Evolutionary conservation across 1,140 invertebrate genomes (phyloP).

Genomic region (Drosophila chauvacae): DNA sequence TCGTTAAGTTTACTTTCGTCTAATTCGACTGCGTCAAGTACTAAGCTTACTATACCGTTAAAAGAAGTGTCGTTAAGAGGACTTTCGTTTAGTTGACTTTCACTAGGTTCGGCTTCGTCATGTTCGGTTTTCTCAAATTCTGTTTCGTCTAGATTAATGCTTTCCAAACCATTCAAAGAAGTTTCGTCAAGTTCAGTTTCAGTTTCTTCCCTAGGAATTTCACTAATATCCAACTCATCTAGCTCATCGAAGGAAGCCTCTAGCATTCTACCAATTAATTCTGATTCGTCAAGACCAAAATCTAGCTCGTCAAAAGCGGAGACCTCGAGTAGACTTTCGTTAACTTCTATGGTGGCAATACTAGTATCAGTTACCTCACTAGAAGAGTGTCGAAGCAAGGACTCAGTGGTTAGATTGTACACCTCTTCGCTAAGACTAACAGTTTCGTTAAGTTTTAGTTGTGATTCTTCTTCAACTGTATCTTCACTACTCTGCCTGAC

Average conservation of each 20-base stretch:
- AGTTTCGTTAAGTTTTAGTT: slow-evolving; percentile 27
- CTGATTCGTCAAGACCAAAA: slow-evolving; percentile 25
- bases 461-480: slow-evolving; percentile 10
- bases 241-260: slow-evolving; percentile 26
- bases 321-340: slow-evolving; percentile 15
- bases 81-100: slow-evolving; percentile 1
- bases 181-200: slow-evolving; percentile 4
- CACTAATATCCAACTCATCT: slow-evolving; percentile 20
- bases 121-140: slow-evolving; percentile 4
- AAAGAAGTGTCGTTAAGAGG: slow-evolving; percentile 8
- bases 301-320: slow-evolving; percentile 10
- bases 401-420: slow-evolving; percentile 43
- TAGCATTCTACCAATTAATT: slow-evolving; percentile 15
- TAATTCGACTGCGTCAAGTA: slow-evolving; percentile 27
- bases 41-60: slow-evolving; percentile 4
- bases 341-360: slow-evolving; percentile 24
- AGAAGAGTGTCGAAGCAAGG: neutral
- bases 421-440: slow-evolving; percentile 39
- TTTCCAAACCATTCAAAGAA: slow-evolving; percentile 1
- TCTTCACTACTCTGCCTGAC: slow-evolving; percentile 12
- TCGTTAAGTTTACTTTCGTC: slow-evolving; percentile 41
- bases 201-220: slow-evolving; percentile 5
- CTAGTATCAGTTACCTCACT: slow-evolving; percentile 18
- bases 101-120: neutral
- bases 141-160: slow-evolving; percentile 6